Percentiles rank a stretch among this genome's conserved stretches.
Conservation (phyloP, 2,113 vertebrate genomes). For the Furnarius figulus region DNA sequence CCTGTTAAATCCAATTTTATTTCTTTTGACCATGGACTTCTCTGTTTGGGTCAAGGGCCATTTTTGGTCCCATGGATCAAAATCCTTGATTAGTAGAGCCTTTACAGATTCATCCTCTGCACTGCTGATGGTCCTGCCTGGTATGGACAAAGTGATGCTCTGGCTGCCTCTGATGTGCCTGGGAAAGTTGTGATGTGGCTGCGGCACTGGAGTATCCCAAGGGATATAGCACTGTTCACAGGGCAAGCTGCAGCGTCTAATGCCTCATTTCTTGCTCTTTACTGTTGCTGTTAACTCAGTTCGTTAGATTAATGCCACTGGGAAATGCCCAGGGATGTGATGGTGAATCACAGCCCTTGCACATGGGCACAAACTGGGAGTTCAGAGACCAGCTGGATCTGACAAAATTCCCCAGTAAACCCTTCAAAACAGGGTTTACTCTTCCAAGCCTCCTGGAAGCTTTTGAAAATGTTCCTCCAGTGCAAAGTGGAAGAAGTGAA, state of each 20-base stretch:
- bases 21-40: not conserved
- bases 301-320: fast-evolving
- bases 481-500: not conserved
- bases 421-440: not conserved
- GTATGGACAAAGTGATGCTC: not conserved
- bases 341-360: not conserved
- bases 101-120: not conserved
- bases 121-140: not conserved
- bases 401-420: not conserved
- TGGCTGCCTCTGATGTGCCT: not conserved
- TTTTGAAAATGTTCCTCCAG: not conserved
- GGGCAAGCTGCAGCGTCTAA: not conserved
- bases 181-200: not conserved
- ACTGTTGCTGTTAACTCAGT: not conserved
- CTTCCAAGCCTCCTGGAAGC: not conserved
- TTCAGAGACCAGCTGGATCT: not conserved
- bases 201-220: not conserved
- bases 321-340: not conserved
- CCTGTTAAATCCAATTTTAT: not conserved
- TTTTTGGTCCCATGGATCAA: not conserved
- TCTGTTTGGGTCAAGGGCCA: not conserved
- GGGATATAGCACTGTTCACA: not conserved
- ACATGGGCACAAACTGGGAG: fast-evolving
- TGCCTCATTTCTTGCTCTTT: not conserved
- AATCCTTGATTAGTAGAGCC: not conserved